phyloP scores from a whole-genome alignment of 1,140 invertebrate species.

The Tetraneura akinire region DNA sequence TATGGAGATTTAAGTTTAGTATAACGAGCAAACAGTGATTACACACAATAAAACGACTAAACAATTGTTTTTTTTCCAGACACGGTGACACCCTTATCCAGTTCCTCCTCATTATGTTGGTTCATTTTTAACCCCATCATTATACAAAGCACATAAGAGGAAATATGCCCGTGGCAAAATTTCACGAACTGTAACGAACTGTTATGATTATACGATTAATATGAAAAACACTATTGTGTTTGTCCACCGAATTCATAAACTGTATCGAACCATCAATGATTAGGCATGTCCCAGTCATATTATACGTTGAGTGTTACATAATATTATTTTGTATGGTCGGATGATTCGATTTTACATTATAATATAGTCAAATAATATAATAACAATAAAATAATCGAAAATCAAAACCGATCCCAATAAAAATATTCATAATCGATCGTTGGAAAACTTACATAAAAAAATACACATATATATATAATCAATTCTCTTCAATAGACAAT shows the following conservation, averaged over 20 bases:
- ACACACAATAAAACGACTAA: slow-evolving; percentile 9
- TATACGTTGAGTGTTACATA: too few species aligned
- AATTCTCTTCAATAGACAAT: too few species aligned
- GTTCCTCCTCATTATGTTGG: background rate
- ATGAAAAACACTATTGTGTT: background rate
- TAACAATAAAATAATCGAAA: too few species aligned
- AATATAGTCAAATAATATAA: too few species aligned
- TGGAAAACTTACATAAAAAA: too few species aligned
- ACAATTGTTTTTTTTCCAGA: slow-evolving; percentile 29
- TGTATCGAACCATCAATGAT: background rate
- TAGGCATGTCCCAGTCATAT: too few species aligned
- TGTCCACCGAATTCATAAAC: background rate
- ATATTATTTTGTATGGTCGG: too few species aligned
- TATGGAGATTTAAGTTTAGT: too few species aligned
- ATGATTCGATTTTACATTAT: background rate
- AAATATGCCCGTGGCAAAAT: slow-evolving; percentile 17
- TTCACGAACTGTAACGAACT: slow-evolving; percentile 2
- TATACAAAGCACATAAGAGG: background rate
- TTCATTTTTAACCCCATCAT: slow-evolving; percentile 9
- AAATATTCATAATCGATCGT: too few species aligned
- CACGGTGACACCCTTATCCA: slow-evolving; percentile 14
- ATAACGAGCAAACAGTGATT: too few species aligned
- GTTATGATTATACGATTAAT: background rate
- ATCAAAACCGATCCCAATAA: too few species aligned
- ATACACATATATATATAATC: too few species aligned